A percentile compares a stretch with the other conserved stretches of the same genome.
phyloP scores from a whole-genome alignment of 2,797 vertebrate species.

The Oryzias dopingdopingensis region DNA sequence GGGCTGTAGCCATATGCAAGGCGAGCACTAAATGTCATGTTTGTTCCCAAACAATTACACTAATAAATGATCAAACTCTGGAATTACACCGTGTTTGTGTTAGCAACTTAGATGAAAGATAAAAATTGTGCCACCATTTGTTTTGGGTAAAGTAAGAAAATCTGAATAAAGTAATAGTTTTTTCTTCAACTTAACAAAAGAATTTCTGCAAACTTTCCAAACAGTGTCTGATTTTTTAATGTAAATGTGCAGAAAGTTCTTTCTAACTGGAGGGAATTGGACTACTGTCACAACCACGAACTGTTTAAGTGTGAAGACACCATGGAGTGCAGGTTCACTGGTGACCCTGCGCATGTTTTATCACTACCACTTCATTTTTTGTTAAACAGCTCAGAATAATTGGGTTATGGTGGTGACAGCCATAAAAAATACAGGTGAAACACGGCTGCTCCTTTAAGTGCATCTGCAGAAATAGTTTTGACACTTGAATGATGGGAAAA shows the following conservation, averaged over 20 bases:
- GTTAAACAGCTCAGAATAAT: conserved; percentile 11
- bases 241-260: conserved; percentile 39
- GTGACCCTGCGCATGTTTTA: conserved; percentile 1
- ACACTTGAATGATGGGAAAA: no score
- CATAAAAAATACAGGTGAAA: conserved; percentile 9
- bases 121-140: no score
- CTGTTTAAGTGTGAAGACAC: conserved; percentile 7
- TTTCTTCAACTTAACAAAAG: no score
- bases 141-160: no score
- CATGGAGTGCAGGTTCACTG: not conserved
- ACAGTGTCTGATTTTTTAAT: conserved; percentile 48
- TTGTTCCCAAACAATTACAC: no score
- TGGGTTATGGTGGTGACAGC: conserved; percentile 4
- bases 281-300: conserved; percentile 22
- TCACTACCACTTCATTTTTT: conserved; percentile 5
- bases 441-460: not conserved
- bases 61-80: no score
- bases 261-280: conserved; percentile 4
- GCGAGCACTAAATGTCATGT: no score
- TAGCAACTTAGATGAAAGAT: no score
- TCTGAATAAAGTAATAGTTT: no score
- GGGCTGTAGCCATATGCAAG: no score
- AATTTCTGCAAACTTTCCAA: conserved; percentile 5
- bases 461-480: no score
- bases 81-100: no score